Percentiles rank a stretch among this genome's conserved stretches.
These are phyloP conservation scores for Lepisosteus oculatus DNA, from an alignment of 2,113 vertebrate genomes.

Conservation along the genomic window DNA sequence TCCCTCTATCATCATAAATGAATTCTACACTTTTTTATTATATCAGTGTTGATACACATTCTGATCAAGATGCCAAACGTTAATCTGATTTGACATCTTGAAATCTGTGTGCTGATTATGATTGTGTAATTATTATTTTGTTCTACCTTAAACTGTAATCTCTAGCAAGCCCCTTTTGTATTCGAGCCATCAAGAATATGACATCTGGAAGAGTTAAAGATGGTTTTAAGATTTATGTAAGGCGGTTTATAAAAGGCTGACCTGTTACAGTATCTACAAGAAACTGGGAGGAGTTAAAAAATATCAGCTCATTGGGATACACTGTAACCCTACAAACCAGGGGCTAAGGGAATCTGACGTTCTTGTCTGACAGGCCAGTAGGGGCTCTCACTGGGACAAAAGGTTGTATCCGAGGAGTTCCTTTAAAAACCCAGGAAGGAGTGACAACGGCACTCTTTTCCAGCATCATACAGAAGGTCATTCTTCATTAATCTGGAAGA, in stretches of 20 bases:
- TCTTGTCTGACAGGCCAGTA: slow-evolving; percentile 49
- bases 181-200: slow-evolving; percentile 49
- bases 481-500: too few species aligned
- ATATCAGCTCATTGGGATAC: slow-evolving; percentile 30
- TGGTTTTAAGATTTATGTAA: slow-evolving; percentile 73
- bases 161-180: slow-evolving; percentile 25
- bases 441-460: slow-evolving; percentile 30
- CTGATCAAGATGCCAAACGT: slow-evolving; percentile 53
- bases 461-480: background rate
- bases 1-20: too few species aligned
- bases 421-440: slow-evolving; percentile 58
- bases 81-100: slow-evolving; percentile 52
- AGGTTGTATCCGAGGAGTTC: slow-evolving; percentile 19
- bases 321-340: slow-evolving; percentile 38
- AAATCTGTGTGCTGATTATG: slow-evolving; percentile 39
- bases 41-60: slow-evolving; percentile 12
- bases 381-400: slow-evolving; percentile 47
- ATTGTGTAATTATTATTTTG: slow-evolving; percentile 61
- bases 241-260: slow-evolving; percentile 54
- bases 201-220: slow-evolving; percentile 68
- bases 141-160: slow-evolving; percentile 64
- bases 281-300: slow-evolving; percentile 49
- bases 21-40: too few species aligned
- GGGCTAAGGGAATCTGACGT: slow-evolving; percentile 53
- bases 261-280: slow-evolving; percentile 29